Percentiles rank a stretch among this genome's conserved stretches.
phyloP scores from a whole-genome alignment of 2,888 invertebrate species.

The Cheilosia variabilis region DNA sequence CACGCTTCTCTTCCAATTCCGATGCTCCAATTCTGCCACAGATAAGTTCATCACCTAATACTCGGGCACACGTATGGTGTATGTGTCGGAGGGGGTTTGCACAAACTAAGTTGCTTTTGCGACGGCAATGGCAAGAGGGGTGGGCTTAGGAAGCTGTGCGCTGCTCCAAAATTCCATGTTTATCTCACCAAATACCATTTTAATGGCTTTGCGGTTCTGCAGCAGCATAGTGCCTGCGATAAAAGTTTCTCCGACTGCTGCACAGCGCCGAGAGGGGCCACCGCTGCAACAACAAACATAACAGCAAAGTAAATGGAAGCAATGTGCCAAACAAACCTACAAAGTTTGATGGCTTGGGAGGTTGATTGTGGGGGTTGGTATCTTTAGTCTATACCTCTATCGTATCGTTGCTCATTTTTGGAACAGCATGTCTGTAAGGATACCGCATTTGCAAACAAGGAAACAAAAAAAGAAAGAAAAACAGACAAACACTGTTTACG shows the following conservation, averaged over 20 bases:
- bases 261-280: conserved; percentile 4
- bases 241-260: conserved; percentile 51
- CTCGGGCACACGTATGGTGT: conserved; percentile 43
- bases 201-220: conserved; percentile 72
- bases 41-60: conserved; percentile 73
- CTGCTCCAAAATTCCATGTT: conserved; percentile 69
- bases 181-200: conserved; percentile 73
- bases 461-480: not conserved
- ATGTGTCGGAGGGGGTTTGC: not conserved
- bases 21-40: conserved; percentile 44
- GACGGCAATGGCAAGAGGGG: conserved; percentile 1
- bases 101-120: conserved; percentile 49
- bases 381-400: not conserved
- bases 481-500: conserved; percentile 30
- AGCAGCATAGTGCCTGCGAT: conserved; percentile 66
- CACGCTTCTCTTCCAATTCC: conserved; percentile 50
- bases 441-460: conserved; percentile 4
- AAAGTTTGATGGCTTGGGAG: conserved; percentile 25
- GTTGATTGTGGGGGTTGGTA: not conserved
- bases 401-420: conserved; percentile 12
- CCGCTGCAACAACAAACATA: conserved; percentile 49
- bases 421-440: conserved; percentile 36
- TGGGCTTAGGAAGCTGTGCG: conserved; percentile 49
- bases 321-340: conserved; percentile 54
- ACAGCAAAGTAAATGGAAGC: conserved; percentile 56